Evolutionary conservation across 2,797 vertebrate species (phyloP).

Genomic region (Aplochiton taeniatus): DNA sequence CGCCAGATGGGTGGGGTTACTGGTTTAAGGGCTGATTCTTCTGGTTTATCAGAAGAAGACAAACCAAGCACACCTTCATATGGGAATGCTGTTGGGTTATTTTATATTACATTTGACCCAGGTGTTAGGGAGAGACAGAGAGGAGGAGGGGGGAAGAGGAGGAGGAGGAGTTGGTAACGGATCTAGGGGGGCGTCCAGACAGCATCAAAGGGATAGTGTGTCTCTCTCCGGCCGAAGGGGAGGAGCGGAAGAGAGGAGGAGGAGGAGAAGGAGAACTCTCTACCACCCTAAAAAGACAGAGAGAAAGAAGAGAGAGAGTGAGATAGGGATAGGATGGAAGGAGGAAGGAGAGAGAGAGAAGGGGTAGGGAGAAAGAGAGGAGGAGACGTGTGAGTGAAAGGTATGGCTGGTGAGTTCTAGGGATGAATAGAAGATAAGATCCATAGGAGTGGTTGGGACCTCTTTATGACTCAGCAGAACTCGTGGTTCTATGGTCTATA

Average conservation of each 20-base stretch:
- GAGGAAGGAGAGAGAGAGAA: constrained; percentile 7
- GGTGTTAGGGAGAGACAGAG: too few relatives aligned
- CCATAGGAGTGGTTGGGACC: neutral
- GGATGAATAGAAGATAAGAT: constrained; percentile 4
- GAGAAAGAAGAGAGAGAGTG: constrained; percentile 12
- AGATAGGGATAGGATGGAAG: neutral
- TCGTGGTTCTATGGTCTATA: too few relatives aligned
- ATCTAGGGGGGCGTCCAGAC: constrained; percentile 40
- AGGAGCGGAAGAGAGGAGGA: constrained; percentile 48
- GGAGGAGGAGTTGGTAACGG: constrained; percentile 37
- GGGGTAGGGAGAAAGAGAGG: constrained; percentile 3
- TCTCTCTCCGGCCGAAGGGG: constrained; percentile 65
- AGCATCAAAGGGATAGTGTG: constrained; percentile 58
- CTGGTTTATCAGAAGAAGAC: too few relatives aligned
- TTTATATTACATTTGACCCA: neutral
- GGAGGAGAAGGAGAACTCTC: constrained; percentile 59
- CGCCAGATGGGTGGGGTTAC: too few relatives aligned
- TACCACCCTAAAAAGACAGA: constrained; percentile 68
- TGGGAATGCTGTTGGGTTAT: too few relatives aligned
- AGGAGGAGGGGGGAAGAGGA: neutral
- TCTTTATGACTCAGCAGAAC: neutral
- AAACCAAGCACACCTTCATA: too few relatives aligned
- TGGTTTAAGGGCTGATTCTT: too few relatives aligned
- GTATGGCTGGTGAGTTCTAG: constrained; percentile 22
- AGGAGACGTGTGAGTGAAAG: constrained; percentile 20